These are phyloP conservation scores for Sinocyclocheilus anshuiensis DNA, from an alignment of 2,113 vertebrate species.

Conservation along the genomic window DNA sequence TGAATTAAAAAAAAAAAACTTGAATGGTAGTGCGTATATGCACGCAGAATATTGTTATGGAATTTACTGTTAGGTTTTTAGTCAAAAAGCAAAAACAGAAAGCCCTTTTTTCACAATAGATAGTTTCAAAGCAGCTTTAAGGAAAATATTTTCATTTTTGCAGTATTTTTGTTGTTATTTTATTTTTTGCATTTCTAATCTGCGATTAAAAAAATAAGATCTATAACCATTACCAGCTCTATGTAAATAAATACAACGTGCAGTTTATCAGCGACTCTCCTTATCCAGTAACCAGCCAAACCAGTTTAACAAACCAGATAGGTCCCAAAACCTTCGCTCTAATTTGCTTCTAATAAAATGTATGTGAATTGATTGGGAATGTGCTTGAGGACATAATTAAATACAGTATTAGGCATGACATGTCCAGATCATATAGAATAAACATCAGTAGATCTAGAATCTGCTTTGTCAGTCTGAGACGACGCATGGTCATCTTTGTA, in stretches of 20 bases:
- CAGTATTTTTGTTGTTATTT: background rate
- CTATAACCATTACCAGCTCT: background rate
- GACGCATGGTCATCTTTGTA: background rate
- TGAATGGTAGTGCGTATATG: background rate
- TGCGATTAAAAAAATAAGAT: background rate
- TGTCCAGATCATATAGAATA: background rate
- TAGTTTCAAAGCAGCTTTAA: no score
- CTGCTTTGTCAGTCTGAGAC: background rate
- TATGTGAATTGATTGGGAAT: background rate
- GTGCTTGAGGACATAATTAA: background rate
- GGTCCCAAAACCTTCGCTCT: background rate
- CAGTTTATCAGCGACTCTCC: background rate
- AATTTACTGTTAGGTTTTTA: background rate
- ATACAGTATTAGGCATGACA: no score
- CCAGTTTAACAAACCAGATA: slow-evolving; percentile 18
- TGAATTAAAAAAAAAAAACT: background rate
- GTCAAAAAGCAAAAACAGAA: background rate
- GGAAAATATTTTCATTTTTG: no score
- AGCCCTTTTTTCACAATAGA: no score
- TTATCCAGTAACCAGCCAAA: slow-evolving; percentile 20
- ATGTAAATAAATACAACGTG: background rate
- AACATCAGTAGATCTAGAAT: background rate
- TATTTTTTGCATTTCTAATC: background rate
- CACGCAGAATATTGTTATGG: background rate
- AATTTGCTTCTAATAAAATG: background rate